Evolutionary conservation across 53 echinoderm and acorn worm genomes (phyloP), one percentile per base, ranked within the genome.

Genomic region (Echinarachnius parma): DNA sequence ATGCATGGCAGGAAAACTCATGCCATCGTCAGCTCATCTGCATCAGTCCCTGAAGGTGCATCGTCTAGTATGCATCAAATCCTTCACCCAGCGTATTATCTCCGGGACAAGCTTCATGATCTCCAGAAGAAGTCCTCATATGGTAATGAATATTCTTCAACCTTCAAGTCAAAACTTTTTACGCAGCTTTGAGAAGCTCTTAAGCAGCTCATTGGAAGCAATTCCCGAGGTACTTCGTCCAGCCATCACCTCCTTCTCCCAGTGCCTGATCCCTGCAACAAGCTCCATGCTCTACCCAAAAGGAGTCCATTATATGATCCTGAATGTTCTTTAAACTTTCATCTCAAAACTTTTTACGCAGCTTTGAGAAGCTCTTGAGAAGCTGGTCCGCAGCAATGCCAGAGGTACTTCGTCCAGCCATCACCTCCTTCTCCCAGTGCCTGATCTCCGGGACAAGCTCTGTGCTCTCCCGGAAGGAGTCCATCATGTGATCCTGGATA

Each of bases 401-500:
- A 1, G 83, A 39, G 28, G 83, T 83, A 22, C 74, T 55, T 59
- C 32, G 47, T 16, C 83, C 83, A 5, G 30, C 62, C 29, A 71
- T 60, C 10, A 87, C 87, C 49, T 87, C 61, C 26, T 54, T 64
- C 59, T 87, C 87, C 55, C 82, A 44, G 4, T 29, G 57, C 4
- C 45, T 46, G 37, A 87, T 77, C 54, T 77, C 62, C 4, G 29
- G 20, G 5, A 23, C 28, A 16, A 87, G 45, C 15, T 82, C 72
- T 24, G 65, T 62, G 34, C 60, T 77, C 14, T 60, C 48, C 48
- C 29, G 44, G 77, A 96, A 96, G 42, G 68, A 72, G 37, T 91
- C 82, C 77, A 96, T 79, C 36, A 96, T 84, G 34, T 77, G 75
- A 35, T 96, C 91, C 33, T 77, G 81, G 78, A 96, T 96, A 66